A percentile compares a stretch with the other conserved stretches of the same genome.
Conservation (phyloP, 2,888 invertebrate species). For the Tribolium freemani region DNA sequence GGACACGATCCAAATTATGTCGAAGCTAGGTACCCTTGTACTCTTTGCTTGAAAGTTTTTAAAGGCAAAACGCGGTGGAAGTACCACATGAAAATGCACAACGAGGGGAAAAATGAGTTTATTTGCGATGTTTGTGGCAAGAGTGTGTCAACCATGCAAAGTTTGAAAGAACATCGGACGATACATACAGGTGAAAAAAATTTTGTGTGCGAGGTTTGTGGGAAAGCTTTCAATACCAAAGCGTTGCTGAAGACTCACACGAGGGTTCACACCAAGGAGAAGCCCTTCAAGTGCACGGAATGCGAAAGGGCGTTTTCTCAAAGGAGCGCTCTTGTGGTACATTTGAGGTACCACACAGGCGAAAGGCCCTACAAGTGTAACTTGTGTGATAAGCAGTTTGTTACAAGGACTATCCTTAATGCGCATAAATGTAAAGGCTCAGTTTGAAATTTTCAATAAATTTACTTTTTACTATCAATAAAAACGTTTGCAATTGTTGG, state of each 20-base stretch:
- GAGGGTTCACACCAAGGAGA: slow-evolving; percentile 58
- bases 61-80: not conserved
- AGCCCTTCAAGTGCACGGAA: slow-evolving; percentile 67
- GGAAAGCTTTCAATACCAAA: slow-evolving; percentile 66
- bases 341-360: slow-evolving; percentile 63
- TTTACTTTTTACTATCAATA: too few relatives aligned
- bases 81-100: not conserved
- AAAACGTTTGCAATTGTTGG: too few relatives aligned
- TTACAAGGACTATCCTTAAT: not conserved
- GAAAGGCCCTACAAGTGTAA: slow-evolving; percentile 64
- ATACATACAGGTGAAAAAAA: slow-evolving; percentile 59
- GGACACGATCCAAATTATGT: not conserved
- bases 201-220: slow-evolving; percentile 68
- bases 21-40: not conserved
- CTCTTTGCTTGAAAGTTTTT: not conserved
- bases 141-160: slow-evolving; percentile 52
- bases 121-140: slow-evolving; percentile 59
- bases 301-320: slow-evolving; percentile 65
- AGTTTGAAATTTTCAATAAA: too few relatives aligned
- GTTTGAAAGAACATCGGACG: slow-evolving; percentile 49
- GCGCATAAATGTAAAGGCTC: slow-evolving; percentile 3
- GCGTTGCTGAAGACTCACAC: slow-evolving; percentile 40
- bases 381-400: not conserved
- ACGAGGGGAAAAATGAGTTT: slow-evolving; percentile 12
- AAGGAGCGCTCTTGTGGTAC: not conserved